Evolutionary conservation across 2,113 vertebrate species (phyloP), one percentile per base, ranked within the genome.

Genomic region (Genyomyrus donnyi): DNA sequence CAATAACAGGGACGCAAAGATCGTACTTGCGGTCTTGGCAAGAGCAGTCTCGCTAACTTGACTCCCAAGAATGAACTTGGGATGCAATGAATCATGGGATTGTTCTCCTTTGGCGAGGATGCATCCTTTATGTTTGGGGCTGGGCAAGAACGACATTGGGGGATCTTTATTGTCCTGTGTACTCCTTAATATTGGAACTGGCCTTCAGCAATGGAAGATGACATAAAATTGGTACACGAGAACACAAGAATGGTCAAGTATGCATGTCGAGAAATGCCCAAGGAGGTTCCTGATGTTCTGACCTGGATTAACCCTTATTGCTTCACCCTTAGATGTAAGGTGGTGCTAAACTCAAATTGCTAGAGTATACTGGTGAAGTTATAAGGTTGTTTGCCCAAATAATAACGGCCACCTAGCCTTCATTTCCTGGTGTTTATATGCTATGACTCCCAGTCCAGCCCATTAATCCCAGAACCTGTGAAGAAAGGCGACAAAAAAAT

Each of bases 401-500:
- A 85, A 85, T 48, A 46, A 3, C 3, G 10, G 80, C 42, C 45
- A n/a, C 19, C 45, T n/a, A 48, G 42, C 83, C 45, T 85, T n/a
- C 2, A 48, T 48, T 85, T 42, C 42, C 83, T 3, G 42, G 45
- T n/a, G 45, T 85, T 85, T 85, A 85, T 21, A 21, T 45, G 42
- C 42, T 83, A 11, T 21, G 42, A n/a, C 83, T 46, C 83, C 21
- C 19, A 45, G 45, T 46, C 21, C 45, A 46, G 35, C 31, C 35
- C 39, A 39, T 19, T 42, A 85, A 85, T 45, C 83, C 24, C 45
- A 85, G 83, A 48, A 85, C 83, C 83, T 46, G 45, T 21, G 83
- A 45, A 46, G 83, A 48, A 85, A n/a, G 19, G 83, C 45, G 17
- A 46, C 42, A 45, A n/a, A 85, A 85, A 48, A 39, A 85, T 95